These are phyloP conservation scores for Adelognathus sp. DNA, from an alignment of 2,888 invertebrate species.

Conservation along the genomic window DNA sequence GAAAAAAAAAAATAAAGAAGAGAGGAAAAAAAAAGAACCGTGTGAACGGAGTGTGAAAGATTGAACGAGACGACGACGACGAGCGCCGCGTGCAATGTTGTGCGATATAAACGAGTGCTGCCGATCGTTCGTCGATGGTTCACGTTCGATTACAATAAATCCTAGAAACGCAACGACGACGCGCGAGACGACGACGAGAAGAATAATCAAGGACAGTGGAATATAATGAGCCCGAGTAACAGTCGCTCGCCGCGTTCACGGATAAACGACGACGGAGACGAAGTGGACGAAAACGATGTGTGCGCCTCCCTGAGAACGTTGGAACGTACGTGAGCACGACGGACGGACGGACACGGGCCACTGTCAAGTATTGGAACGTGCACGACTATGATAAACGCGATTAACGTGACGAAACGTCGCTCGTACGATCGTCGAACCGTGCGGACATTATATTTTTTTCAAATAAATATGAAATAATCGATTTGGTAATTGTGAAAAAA, in stretches of 20 bases:
- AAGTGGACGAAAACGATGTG: conserved; percentile 48
- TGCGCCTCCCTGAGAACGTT: conserved; percentile 34
- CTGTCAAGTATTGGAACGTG: conserved; percentile 5
- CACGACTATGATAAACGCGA: conserved; percentile 16
- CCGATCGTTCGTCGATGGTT: conserved; percentile 38
- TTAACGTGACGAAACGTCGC: not conserved
- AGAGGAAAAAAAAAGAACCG: not conserved
- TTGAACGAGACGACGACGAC: not conserved
- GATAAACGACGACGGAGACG: no score
- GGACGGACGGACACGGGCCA: conserved; percentile 14
- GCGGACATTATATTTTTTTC: conserved; percentile 10
- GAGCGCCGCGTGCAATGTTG: conserved; percentile 45
- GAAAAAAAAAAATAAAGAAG: not conserved
- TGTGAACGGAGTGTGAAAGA: not conserved
- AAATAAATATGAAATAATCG: not conserved
- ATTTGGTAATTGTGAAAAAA: no score
- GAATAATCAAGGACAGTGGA: conserved; percentile 35
- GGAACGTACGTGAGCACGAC: conserved; percentile 8
- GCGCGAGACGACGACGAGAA: not conserved
- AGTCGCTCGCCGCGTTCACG: conserved; percentile 38
- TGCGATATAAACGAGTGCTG: conserved; percentile 45
- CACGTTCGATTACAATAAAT: not conserved
- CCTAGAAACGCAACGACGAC: no score
- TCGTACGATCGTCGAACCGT: not conserved
- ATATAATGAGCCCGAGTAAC: conserved; percentile 50